Base-by-base conservation (phyloP, 2,797 vertebrate genomes). In the Neosilurus mollespiculum region DNA sequence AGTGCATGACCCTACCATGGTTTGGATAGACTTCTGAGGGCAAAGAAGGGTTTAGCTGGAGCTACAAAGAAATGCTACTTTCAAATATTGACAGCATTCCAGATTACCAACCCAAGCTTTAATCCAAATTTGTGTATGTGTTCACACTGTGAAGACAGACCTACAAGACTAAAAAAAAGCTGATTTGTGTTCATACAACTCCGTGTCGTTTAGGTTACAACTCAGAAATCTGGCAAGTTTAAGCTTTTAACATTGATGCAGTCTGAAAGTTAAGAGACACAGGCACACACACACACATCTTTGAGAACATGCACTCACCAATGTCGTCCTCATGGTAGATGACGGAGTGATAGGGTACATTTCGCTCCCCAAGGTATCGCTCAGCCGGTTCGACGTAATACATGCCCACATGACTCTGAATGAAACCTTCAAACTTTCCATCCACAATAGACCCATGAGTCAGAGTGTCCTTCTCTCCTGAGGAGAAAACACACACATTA, bases 311-410 rank as follows among this genome's bases (percentile, higher is more conserved):
- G 2, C 24, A 96, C 97, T 97, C 92, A 99, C 98, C 88, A 76
- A 99, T 96, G 91, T 99, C 97, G 87, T 98, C 96, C 92, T 99
- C 97, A 51, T 99, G 98, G 92, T 99, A 99, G 89, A 99, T 99
- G 92, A 99, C 94, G 3, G 98, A 99, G 87, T 99, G 98, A 92
- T 96, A 99, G 1, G 96, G 93, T 15, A 95, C 89, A 20, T 90
- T 90, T 88, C 90, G 92, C 86, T 95, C 94, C 91, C 95, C 93
- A 75, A 98, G 93, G 89, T 99, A 99, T 92, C 98, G 94, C 89
- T 99, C 97, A 9, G 96, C 94, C 78, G 97, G 98, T 87, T 99
- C 98, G 82, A 99, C 92, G 77, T 98, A 99, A 92, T 97, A 99
- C 3, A 94, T 97, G 76, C 98, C 98, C 85, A 95, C 93, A 80